Evolutionary conservation across 2,797 vertebrate genomes (phyloP).

Genomic region (Oryzias dopingdopingensis): DNA sequence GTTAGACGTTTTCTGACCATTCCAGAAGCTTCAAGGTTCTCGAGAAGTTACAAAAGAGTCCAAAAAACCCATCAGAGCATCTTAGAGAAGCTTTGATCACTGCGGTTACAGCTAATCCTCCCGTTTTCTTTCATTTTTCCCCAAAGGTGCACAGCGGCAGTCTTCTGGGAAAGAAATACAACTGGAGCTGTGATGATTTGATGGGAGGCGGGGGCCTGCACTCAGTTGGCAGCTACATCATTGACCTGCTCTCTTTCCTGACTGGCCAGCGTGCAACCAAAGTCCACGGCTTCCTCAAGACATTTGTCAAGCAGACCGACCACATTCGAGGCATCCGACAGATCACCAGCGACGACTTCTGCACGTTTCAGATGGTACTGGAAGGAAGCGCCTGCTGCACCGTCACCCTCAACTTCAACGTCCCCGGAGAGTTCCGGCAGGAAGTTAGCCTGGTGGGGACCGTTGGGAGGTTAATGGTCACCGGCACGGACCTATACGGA

Average conservation of each 20-base stretch:
- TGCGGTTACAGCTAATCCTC: background rate
- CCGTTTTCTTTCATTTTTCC: slow-evolving; percentile 1
- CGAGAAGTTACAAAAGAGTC: too few relatives aligned
- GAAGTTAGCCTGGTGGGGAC: slow-evolving; percentile 93
- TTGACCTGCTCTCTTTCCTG: slow-evolving; percentile 94
- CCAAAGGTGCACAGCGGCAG: slow-evolving; percentile 89
- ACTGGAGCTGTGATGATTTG: slow-evolving; percentile 98
- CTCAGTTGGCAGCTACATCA: slow-evolving; percentile 98
- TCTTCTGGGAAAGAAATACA: slow-evolving; percentile 96
- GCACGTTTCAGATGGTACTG: slow-evolving; percentile 97
- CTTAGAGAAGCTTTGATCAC: too few relatives aligned
- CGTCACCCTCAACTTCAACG: slow-evolving; percentile 96
- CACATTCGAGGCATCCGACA: slow-evolving; percentile 97
- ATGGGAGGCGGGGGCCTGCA: slow-evolving; percentile 98
- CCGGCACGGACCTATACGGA: slow-evolving; percentile 90
- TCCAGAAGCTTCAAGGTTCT: too few relatives aligned
- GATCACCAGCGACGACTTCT: slow-evolving; percentile 99
- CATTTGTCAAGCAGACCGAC: slow-evolving; percentile 97
- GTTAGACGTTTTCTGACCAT: too few relatives aligned
- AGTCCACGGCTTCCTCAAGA: slow-evolving; percentile 95
- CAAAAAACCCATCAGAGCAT: too few relatives aligned
- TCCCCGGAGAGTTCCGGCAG: slow-evolving; percentile 94
- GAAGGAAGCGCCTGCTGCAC: slow-evolving; percentile 96
- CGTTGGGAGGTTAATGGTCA: slow-evolving; percentile 84
- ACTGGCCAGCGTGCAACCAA: slow-evolving; percentile 91